phyloP scores from a whole-genome alignment of 2,797 vertebrate species.

The Lacerta bilineata region DNA sequence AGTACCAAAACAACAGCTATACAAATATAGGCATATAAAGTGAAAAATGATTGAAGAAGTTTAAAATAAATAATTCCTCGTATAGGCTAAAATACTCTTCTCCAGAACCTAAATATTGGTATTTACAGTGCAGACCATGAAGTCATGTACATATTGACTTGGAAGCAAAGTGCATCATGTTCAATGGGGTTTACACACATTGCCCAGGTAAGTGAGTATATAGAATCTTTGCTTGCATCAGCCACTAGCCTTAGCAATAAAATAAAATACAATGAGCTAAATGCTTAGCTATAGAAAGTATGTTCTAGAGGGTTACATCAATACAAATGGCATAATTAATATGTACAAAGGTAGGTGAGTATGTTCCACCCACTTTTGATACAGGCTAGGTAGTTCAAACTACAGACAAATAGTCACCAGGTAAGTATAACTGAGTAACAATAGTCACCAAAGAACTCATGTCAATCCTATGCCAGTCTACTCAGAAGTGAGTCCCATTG shows the following conservation, averaged over 20 bases:
- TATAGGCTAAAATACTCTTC: neutral
- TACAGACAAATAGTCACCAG: neutral
- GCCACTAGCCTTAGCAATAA: too few species aligned
- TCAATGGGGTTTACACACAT: neutral
- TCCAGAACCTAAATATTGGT: neutral
- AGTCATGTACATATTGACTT: neutral
- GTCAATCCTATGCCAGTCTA: neutral
- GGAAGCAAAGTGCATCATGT: neutral
- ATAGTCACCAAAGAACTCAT: too few species aligned
- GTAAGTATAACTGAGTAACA: too few species aligned
- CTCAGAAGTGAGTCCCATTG: neutral
- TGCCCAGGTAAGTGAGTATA: too few species aligned
- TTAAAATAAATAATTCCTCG: neutral
- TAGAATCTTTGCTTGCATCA: too few species aligned
- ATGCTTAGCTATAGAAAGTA: too few species aligned
- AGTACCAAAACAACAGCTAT: too few species aligned
- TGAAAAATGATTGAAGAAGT: neutral
- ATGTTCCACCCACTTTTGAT: neutral
- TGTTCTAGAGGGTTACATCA: too few species aligned
- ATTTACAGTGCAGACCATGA: neutral
- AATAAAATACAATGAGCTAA: too few species aligned
- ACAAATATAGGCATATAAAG: neutral
- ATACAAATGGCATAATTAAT: too few species aligned
- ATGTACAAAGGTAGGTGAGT: too few species aligned
- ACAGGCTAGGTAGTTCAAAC: slow-evolving; percentile 38